Conservation (phyloP, 2,113 vertebrate species). For the Anthoscopus minutus region DNA sequence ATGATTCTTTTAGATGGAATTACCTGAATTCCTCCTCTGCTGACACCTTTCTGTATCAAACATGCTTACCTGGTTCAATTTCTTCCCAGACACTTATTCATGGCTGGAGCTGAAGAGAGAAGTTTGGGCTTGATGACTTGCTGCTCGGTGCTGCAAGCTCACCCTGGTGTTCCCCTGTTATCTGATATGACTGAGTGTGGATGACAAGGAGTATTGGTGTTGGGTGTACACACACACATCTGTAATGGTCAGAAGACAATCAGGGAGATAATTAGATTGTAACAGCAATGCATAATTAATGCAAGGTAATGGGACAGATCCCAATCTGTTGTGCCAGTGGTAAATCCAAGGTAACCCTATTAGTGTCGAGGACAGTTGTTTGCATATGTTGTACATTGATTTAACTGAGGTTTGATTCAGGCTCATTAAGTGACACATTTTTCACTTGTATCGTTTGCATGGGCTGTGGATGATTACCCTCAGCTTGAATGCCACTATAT, state of each 20-base stretch:
- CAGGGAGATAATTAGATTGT: not conserved
- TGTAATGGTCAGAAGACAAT: not conserved
- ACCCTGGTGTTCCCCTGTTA: not conserved
- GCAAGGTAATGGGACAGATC: not conserved
- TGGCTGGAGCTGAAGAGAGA: not conserved
- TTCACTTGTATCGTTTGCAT: not conserved
- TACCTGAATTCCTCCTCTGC: not conserved
- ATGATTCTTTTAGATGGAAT: not conserved
- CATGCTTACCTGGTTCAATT: fast-evolving
- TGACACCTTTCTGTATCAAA: not conserved
- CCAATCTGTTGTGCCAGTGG: not conserved
- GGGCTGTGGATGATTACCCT: constrained; percentile 12
- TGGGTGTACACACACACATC: not conserved
- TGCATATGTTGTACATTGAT: not conserved
- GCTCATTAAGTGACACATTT: constrained; percentile 10
- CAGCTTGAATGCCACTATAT: constrained; percentile 6
- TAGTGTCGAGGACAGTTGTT: not conserved
- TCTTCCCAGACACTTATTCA: not conserved
- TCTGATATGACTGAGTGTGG: not conserved
- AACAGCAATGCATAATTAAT: not conserved
- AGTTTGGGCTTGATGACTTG: not conserved
- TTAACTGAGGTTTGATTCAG: constrained; percentile 21
- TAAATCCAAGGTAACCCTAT: not conserved
- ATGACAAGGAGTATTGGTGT: not conserved
- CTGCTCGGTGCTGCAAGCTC: not conserved